Percentiles rank a stretch among this genome's conserved stretches.
Conservation (phyloP, 92 coral and sea anemone species). For the Parazoanthus swiftii region DNA sequence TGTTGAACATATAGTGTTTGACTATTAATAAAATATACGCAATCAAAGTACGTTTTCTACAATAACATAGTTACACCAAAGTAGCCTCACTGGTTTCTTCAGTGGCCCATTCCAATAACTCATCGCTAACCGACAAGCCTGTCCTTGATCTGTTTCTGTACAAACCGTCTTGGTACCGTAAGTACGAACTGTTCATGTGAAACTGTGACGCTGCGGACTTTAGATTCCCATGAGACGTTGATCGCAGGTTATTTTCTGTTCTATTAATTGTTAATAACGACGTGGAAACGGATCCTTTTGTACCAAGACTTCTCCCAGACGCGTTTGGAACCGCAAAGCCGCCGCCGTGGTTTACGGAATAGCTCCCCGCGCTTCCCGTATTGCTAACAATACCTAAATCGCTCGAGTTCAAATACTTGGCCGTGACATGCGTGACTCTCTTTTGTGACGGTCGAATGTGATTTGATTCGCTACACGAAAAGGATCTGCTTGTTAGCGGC, state of each 20-base stretch:
- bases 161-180: constrained; percentile 55
- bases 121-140: constrained; percentile 73
- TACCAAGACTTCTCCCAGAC: constrained; percentile 44
- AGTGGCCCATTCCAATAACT: constrained; percentile 67
- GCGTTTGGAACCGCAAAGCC: constrained; percentile 26
- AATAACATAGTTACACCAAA: constrained; percentile 47
- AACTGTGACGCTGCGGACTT: constrained; percentile 63
- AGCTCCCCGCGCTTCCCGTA: constrained; percentile 78
- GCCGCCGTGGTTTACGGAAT: constrained; percentile 63
- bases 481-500: constrained; percentile 48
- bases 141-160: constrained; percentile 52
- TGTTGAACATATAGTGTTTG: too few species aligned
- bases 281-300: constrained; percentile 67
- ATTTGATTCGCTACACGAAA: constrained; percentile 61
- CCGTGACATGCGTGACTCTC: constrained; percentile 48
- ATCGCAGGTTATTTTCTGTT: constrained; percentile 28
- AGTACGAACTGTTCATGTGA: constrained; percentile 58
- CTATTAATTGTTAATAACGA: constrained; percentile 53
- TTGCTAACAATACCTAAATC: constrained; percentile 80
- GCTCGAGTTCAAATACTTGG: constrained; percentile 71
- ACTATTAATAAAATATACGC: neutral
- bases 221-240: constrained; percentile 31
- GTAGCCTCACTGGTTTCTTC: constrained; percentile 75
- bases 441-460: constrained; percentile 56
- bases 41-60: neutral